phyloP scores from a whole-genome alignment of 2,797 vertebrate genomes.

The Picus viridis region DNA sequence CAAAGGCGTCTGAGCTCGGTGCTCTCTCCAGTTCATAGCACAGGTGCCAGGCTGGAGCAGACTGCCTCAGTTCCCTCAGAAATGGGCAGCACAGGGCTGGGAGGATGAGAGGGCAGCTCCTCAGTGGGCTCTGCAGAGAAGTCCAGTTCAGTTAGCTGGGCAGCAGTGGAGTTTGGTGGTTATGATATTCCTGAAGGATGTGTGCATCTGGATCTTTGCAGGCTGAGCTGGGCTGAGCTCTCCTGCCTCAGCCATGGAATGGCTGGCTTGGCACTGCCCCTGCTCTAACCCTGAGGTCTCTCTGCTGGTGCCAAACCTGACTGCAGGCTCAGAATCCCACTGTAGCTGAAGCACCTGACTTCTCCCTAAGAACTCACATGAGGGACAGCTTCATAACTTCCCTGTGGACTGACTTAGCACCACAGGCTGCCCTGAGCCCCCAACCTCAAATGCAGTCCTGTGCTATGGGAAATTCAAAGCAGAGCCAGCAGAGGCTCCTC shows the following conservation, averaged over 20 bases:
- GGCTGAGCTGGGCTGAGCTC: rapidly evolving
- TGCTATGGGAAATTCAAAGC: background rate
- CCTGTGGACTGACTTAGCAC: background rate
- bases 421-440: background rate
- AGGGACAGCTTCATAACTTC: background rate
- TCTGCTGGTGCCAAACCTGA: background rate
- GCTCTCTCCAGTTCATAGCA: background rate
- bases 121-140: background rate
- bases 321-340: background rate
- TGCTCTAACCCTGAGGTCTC: background rate
- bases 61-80: background rate
- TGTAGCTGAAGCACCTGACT: background rate
- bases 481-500: background rate
- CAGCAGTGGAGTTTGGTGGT: background rate
- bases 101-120: background rate
- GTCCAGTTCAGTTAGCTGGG: background rate
- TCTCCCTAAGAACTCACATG: background rate
- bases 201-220: background rate
- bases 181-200: rapidly evolving
- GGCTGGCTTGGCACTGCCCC: background rate
- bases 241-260: background rate
- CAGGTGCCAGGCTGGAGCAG: background rate
- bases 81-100: background rate
- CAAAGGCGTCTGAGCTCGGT: background rate
- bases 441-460: background rate